These are phyloP conservation scores for Glossophaga mutica DNA, from an alignment of 2,797 vertebrate species.

Conservation along the genomic window DNA sequence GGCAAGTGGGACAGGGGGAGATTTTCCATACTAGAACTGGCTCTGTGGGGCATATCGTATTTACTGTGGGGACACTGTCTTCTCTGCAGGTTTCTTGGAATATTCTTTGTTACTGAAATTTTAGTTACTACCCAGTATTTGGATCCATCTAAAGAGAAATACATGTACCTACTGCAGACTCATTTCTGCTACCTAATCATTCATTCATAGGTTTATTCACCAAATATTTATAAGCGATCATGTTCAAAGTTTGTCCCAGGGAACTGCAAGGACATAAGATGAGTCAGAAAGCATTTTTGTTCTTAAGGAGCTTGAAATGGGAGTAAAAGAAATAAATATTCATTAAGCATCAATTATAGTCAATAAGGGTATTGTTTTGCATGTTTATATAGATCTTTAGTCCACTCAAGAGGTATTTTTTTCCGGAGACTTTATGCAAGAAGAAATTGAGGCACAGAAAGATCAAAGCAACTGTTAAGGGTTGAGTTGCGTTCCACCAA, in stretches of 20 bases:
- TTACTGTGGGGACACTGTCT: not conserved
- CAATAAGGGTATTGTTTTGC: not conserved
- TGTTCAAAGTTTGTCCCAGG: not conserved
- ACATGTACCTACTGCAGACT: not conserved
- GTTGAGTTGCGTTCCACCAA: not conserved
- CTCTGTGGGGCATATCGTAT: not conserved
- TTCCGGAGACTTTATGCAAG: not conserved
- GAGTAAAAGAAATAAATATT: not conserved
- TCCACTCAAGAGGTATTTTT: not conserved
- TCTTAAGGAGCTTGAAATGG: not conserved
- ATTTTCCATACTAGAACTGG: not conserved
- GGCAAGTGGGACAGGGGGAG: not conserved
- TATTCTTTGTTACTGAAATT: not conserved
- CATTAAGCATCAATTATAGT: not conserved
- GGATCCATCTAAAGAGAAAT: not conserved
- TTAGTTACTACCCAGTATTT: not conserved
- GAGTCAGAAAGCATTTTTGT: not conserved
- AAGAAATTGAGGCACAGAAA: not conserved
- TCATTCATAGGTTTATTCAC: not conserved
- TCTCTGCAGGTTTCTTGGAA: not conserved
- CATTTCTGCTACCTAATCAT: not conserved
- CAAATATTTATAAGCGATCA: not conserved
- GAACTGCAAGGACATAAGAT: not conserved
- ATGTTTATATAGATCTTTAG: not conserved
- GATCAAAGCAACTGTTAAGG: not conserved